Evolutionary conservation across 2,113 vertebrate genomes (phyloP), one percentile per base, ranked within the genome.

Genomic region (Anarhynchus alexandrinus): DNA sequence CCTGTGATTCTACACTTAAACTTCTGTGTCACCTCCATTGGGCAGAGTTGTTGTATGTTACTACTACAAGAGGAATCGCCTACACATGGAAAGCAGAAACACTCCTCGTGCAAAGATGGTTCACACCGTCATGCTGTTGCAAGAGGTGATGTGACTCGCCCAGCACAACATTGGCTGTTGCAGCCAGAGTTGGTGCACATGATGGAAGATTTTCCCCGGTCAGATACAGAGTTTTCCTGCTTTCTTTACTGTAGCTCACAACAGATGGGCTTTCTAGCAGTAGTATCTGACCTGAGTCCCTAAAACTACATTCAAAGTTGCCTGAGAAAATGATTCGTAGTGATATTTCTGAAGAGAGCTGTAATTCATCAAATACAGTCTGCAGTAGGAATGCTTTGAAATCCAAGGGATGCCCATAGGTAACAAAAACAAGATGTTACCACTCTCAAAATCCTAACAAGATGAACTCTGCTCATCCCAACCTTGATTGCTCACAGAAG

Each of bases 161-260:
- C 54, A 62, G 59, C 18, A n/a, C 29, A 69, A 16, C 1, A 1
- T 26, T 36, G 34, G 10, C n/a, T 62, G 30, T 32, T 52, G 29
- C 26, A 69, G 32, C 7, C 34, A 36, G 12, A 1, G 1, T 1
- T 71, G 23, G 19, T 58, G 9, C 34, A n/a, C 0, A 1, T 25
- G 38, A 18, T 25, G 10, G 20, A 70, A 69, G 43, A 54, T 42
- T 34, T 40, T 80, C 12, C 32, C 34, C 49, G 58, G 18, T 20
- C 25, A 32, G 40, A 18, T 15, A 61, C 5, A 4, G 16, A 18
- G 43, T 45, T 74, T 58, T 81, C 47, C 19, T 54, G 11, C 30
- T 51, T 54, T 30, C 16, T 67, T 51, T 49, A 45, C 23, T 34
- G 25, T 27, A 78, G 25, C 17, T 72, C 47, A 72, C 52, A 86